Evolutionary conservation across 1,140 invertebrate species (phyloP), one percentile per base, ranked within the genome.

Genomic region (Bombyx mandarina): DNA sequence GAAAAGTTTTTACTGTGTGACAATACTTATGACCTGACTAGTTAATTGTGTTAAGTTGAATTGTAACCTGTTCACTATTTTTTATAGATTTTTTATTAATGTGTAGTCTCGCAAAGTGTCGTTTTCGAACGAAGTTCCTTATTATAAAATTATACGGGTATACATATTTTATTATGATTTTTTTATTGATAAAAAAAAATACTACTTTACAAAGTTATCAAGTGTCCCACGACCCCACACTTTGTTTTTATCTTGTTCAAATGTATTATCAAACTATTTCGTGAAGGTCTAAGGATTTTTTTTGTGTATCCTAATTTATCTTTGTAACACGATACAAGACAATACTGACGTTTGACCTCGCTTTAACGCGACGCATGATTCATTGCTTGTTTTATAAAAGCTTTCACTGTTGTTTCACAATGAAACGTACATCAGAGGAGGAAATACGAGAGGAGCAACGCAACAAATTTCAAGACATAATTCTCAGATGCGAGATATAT

Each of bases 401-500:
- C 7, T 52, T 52, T 52, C 10, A 42, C 51, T 52, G 51, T 3
- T 52, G 8, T 52, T 42, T 22, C 22, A 46, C 48, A 45, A 43
- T 56, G n/a, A 56, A 56, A 26, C 48, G 48, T 48, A 43, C 45
- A 56, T 56, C 43, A 6, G 43, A 47, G 26, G 26, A 5, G 26
- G 26, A 48, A 12, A 49, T 56, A 43, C 48, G 54, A 56, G 44
- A 12, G 18, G 26, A 54, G 10, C 45, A 45, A 22, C 12, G 22
- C 45, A 54, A 54, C 43, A 54, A 54, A 54, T 54, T 18, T 22
- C 44, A 54, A 54, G 53, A 54, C 43, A 54, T 54, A 22, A 46
- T 8, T 45, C 53, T 9, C 53, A 54, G 22, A 45, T 44, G 52
- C 43, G 43, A 8, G 7, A 26, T 7, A 45, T 45, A 54, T 45